Conservation (phyloP, 2,797 vertebrate species). For the Pangasius djambal region DNA sequence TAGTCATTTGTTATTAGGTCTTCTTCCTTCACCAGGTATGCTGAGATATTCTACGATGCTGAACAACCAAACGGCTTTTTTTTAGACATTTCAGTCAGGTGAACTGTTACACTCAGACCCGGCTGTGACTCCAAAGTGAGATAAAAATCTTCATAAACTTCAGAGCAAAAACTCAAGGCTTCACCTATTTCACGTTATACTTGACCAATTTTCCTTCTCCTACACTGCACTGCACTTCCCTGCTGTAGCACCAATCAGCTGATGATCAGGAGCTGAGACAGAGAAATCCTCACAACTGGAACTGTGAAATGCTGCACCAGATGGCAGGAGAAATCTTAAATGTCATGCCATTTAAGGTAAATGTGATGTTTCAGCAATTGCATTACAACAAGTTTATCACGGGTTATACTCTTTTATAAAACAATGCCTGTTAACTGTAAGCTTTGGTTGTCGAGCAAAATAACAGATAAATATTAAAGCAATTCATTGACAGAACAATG, state of each 20-base stretch:
- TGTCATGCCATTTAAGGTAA: not conserved
- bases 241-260: not conserved
- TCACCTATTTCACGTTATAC: not conserved
- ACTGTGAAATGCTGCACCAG: not conserved
- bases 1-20: not conserved
- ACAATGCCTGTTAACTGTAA: not conserved
- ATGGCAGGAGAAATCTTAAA: not conserved
- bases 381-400: not conserved
- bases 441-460: not conserved
- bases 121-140: not conserved
- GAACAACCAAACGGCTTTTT: not conserved
- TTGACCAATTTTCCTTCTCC: not conserved
- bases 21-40: not conserved
- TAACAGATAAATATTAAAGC: not conserved
- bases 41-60: not conserved
- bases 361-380: too few species aligned
- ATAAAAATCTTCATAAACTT: slow-evolving; percentile 5
- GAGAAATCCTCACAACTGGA: too few species aligned
- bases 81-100: not conserved
- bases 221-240: not conserved
- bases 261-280: not conserved
- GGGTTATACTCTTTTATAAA: not conserved
- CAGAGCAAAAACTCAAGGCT: not conserved
- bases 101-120: not conserved
- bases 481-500: not conserved